Evolutionary conservation across 2,797 vertebrate genomes (phyloP), one percentile per base, ranked within the genome.

Genomic region (Phalloptychus januarius): DNA sequence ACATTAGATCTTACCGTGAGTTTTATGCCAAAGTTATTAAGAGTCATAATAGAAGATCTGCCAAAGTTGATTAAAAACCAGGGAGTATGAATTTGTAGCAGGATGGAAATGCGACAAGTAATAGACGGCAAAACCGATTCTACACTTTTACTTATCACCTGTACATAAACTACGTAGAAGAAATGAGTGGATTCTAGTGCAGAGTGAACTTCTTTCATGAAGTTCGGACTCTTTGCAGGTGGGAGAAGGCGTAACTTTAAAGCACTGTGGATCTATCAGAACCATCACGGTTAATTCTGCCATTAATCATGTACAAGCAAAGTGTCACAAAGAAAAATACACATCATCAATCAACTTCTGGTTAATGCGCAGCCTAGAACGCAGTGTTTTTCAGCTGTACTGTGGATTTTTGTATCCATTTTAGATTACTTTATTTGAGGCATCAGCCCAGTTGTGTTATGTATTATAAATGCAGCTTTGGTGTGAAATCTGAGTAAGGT

Each of bases 271-370:
- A 33, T 75, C 56, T 63, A 61, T 75, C 74, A 75, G 74, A 75
- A 75, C 74, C 58, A 46, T 63, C 74, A 63, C 2, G 3, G 56
- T 63, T 75, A 75, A 75, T 75, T 75, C 74, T 63, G 42, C 56
- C 74, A 75, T 75, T 75, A 75, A 75, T 75, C 74, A 63, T 11
- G 42, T 63, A 15, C 40, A 42, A 63, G 56, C 31, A 75, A 75
- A 67, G 85, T 80, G 81, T 78, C 82, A 79, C 79, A 61, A 86
- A 89, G 77, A 80, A 88, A 75, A 85, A 83, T 31, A 75, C 44
- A 45, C 31, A 63, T 33, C 74, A 75, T 75, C 56, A 46, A 75
- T 75, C 74, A 63, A 45, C 42, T 46, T 28, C 56, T 45, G 74
- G 40, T 63, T 75, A 75, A 63, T 46, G 40, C n/a, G 33, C 38